A percentile compares a stretch with the other conserved stretches of the same genome.
These are phyloP conservation scores for Heteromurus nitidus DNA, from an alignment of 2,888 invertebrate genomes.

Conservation along the genomic window DNA sequence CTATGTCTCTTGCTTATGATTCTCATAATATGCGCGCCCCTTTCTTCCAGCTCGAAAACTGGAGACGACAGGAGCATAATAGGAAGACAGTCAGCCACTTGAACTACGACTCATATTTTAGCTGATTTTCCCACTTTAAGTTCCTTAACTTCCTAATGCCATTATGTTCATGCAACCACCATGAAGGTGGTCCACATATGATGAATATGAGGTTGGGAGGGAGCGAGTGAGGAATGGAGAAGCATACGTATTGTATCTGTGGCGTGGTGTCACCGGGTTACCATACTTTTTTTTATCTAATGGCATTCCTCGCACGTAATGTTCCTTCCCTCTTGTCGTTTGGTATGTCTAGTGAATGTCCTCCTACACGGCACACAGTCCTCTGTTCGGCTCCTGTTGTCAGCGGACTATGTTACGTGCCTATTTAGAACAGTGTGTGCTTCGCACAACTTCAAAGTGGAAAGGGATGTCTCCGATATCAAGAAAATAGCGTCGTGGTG, in stretches of 20 bases:
- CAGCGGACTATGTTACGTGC: not conserved
- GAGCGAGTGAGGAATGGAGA: not conserved
- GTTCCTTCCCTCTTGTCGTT: constrained; percentile 19
- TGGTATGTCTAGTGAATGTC: not conserved
- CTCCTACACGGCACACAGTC: not conserved
- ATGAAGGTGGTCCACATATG: constrained; percentile 12
- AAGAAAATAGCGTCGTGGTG: not conserved
- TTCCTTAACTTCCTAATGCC: constrained; percentile 46
- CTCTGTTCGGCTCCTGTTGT: not conserved
- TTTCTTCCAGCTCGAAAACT: not conserved
- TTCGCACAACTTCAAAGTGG: not conserved
- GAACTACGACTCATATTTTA: constrained; percentile 49
- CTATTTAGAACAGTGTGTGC: constrained; percentile 5
- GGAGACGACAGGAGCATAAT: constrained; percentile 20
- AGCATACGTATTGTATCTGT: constrained; percentile 10
- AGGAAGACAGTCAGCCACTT: constrained; percentile 32
- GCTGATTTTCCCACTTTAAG: constrained; percentile 43
- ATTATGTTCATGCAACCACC: constrained; percentile 34
- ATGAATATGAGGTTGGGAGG: not conserved
- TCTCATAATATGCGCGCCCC: not conserved
- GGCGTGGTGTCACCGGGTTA: constrained; percentile 32
- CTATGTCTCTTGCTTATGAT: not conserved
- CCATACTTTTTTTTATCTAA: constrained; percentile 1
- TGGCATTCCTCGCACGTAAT: constrained; percentile 27
- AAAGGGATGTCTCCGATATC: constrained; percentile 13